Percentiles rank a stretch among this genome's conserved stretches.
Conservation (phyloP, 2,888 invertebrate species). For the Sialis lutaria region DNA sequence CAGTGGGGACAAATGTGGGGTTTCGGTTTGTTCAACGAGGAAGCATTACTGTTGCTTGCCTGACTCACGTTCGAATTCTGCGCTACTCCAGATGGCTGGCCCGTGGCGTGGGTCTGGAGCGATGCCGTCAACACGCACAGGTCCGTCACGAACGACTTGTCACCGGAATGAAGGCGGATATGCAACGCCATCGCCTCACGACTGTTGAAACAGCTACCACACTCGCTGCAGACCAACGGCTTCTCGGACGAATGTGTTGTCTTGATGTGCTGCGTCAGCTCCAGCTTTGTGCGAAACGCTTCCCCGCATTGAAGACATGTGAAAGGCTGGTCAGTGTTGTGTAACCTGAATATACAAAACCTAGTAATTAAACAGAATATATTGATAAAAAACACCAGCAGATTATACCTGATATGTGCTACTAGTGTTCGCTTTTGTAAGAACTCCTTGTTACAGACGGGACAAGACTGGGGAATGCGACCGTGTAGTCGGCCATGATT, state of each 20-base stretch:
- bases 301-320: slow-evolving; percentile 62
- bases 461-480: slow-evolving; percentile 62
- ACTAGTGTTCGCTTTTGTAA: slow-evolving; percentile 66
- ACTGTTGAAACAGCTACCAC: slow-evolving; percentile 44
- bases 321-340: slow-evolving; percentile 56
- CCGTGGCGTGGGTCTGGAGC: slow-evolving; percentile 49
- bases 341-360: slow-evolving; percentile 32
- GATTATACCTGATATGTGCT: slow-evolving; percentile 52
- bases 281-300: slow-evolving; percentile 53
- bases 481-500: slow-evolving; percentile 72
- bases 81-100: slow-evolving; percentile 5
- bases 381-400: not conserved
- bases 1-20: slow-evolving; percentile 65
- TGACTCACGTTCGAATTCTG: slow-evolving; percentile 5
- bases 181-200: slow-evolving; percentile 64
- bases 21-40: slow-evolving; percentile 40
- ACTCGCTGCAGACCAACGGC: slow-evolving; percentile 28
- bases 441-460: slow-evolving; percentile 71
- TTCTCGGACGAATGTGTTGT: slow-evolving; percentile 16
- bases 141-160: slow-evolving; percentile 64
- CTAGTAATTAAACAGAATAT: not conserved
- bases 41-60: slow-evolving; percentile 14
- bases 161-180: slow-evolving; percentile 63
- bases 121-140: slow-evolving; percentile 65
- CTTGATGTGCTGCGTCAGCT: slow-evolving; percentile 44